phyloP scores from a whole-genome alignment of 2,113 vertebrate species.

The Miniopterus natalensis region DNA sequence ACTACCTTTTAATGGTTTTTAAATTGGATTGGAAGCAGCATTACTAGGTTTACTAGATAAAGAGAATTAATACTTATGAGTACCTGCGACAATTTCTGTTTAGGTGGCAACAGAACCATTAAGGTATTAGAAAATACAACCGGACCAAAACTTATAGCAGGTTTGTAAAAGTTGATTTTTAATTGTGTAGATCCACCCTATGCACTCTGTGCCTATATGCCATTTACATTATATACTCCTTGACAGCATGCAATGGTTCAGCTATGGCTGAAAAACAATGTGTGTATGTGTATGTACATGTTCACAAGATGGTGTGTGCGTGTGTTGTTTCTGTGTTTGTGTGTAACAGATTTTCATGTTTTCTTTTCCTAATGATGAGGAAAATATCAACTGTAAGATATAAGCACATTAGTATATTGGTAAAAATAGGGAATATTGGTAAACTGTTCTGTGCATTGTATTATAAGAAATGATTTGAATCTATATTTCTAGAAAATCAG shows the following conservation, averaged over 20 bases:
- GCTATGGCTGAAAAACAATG: background rate
- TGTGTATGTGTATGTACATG: fast-evolving
- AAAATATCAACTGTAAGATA: background rate
- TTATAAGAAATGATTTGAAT: background rate
- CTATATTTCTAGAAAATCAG: background rate
- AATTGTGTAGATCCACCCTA: background rate
- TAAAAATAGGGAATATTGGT: background rate
- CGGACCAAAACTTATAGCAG: background rate
- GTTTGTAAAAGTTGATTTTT: background rate
- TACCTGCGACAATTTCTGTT: background rate
- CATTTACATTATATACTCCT: background rate
- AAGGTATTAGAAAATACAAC: background rate
- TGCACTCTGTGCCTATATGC: background rate
- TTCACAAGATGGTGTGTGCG: background rate
- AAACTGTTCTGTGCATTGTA: background rate
- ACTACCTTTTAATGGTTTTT: constrained; percentile 81
- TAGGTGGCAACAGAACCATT: background rate
- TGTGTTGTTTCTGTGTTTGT: background rate
- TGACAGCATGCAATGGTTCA: background rate
- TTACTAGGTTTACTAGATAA: constrained; percentile 50
- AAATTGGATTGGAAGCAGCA: constrained; percentile 75
- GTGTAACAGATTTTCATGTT: background rate
- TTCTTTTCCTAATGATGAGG: background rate
- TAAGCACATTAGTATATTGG: background rate
- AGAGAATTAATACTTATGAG: constrained; percentile 17